Base-by-base conservation (phyloP, 2,888 invertebrate genomes). In the Calameuta filiformis region DNA sequence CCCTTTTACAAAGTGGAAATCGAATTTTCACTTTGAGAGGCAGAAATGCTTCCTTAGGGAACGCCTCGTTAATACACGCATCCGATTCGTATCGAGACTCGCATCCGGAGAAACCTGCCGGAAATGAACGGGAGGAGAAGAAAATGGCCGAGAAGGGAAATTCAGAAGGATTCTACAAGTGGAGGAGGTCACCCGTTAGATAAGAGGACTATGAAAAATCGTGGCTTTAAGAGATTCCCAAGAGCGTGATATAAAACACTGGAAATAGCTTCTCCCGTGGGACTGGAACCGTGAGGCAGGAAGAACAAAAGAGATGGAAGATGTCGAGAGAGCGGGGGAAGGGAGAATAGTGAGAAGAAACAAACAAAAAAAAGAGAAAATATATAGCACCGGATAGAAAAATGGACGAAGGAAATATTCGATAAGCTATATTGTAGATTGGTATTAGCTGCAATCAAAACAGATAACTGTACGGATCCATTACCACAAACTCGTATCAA, bases 201-300 rank as follows among this genome's bases (percentile, higher is more conserved):
- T 83, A 84, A 81, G 81, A 80, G 79, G 77, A 80, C 77, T 80
- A 82, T 84, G 85, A 85, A 83, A 83, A 85, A 83, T 84, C 82
- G 81, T 75, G 82, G 83, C 81, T 82, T 82, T 83, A 83, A 84
- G 77, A 80, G 81, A 81, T 82, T 85, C 85, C 85, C 83, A 78
- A 77, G 81, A 80, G 85, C 76, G 78, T 81, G 80, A 81, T 85
- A 85, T 85, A 86, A 85, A 85, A 84, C 84, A 82, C 80, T 82
- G 82, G 83, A 76, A 85, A 83, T 83, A 79, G 83, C 85, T 81
- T 82, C 83, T 78, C 78, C 71, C 12, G 12, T 33, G 71, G 23
- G 56, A 56, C 56, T 56, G 23, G 23, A 56, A 23, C 56, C 23
- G 56, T 56, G 56, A 56, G 23, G 73, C 73, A n/a, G 30, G 69